Conservation (phyloP, 2,113 vertebrate species). For the Mustelus asterias region DNA sequence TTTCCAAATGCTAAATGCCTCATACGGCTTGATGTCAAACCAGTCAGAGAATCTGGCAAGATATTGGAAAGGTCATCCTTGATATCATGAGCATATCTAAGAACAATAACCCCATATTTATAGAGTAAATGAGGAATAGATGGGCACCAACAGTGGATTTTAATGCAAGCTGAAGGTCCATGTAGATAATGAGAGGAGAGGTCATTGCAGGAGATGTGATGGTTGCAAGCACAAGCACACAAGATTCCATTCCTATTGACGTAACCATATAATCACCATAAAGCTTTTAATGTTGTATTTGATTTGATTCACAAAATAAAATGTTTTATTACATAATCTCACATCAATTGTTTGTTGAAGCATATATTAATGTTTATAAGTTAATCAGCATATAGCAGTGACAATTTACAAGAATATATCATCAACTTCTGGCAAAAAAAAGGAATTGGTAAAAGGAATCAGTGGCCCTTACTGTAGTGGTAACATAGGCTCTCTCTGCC, state of each 20-base stretch:
- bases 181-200: too few species aligned
- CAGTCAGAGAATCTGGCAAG: too few species aligned
- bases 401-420: too few species aligned
- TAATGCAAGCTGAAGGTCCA: too few species aligned
- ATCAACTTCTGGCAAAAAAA: background rate
- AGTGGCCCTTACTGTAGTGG: background rate
- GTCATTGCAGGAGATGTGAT: background rate
- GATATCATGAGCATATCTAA: too few species aligned
- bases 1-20: too few species aligned
- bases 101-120: too few species aligned
- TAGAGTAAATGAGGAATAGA: too few species aligned
- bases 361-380: background rate
- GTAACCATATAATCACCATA: background rate
- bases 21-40: too few species aligned
- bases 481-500: background rate
- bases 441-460: background rate
- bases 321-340: background rate
- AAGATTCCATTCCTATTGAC: background rate
- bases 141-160: too few species aligned
- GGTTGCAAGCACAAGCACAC: background rate
- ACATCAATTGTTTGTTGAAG: background rate
- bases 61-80: too few species aligned
- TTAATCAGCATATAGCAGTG: background rate
- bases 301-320: background rate
- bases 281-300: background rate